Evolutionary conservation across 2,113 vertebrate species (phyloP).

Genomic region (Arenaria interpres): DNA sequence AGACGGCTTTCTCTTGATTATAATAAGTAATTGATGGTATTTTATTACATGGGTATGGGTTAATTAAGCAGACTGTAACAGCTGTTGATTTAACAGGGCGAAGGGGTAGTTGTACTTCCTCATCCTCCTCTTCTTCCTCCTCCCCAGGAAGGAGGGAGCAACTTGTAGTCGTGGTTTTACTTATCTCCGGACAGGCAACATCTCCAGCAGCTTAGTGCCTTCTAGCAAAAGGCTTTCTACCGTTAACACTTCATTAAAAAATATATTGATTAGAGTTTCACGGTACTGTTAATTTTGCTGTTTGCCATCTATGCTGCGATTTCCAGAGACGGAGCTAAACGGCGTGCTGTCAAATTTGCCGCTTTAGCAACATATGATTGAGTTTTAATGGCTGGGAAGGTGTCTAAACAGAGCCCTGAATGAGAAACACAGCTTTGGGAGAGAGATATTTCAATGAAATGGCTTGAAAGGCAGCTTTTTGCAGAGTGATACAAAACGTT

Average conservation of each 20-base stretch:
- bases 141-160: too few relatives aligned
- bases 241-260: not conserved
- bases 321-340: not conserved
- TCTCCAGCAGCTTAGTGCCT: not conserved
- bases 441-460: not conserved
- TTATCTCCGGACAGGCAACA: too few relatives aligned
- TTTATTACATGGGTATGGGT: not conserved
- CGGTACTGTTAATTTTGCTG: not conserved
- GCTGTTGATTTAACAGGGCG: not conserved
- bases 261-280: not conserved
- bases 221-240: not conserved
- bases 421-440: not conserved
- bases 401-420: not conserved
- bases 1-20: not conserved
- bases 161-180: not conserved
- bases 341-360: not conserved
- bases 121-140: not conserved
- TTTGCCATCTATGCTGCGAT: not conserved
- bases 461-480: not conserved
- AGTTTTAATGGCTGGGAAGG: not conserved
- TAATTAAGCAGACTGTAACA: not conserved
- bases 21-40: too few relatives aligned
- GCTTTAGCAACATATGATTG: not conserved
- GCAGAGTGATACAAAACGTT: fast-evolving
- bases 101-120: not conserved